Conservation (phyloP, 35 echinoderm and acorn worm species). For the Lytechinus pictus region DNA sequence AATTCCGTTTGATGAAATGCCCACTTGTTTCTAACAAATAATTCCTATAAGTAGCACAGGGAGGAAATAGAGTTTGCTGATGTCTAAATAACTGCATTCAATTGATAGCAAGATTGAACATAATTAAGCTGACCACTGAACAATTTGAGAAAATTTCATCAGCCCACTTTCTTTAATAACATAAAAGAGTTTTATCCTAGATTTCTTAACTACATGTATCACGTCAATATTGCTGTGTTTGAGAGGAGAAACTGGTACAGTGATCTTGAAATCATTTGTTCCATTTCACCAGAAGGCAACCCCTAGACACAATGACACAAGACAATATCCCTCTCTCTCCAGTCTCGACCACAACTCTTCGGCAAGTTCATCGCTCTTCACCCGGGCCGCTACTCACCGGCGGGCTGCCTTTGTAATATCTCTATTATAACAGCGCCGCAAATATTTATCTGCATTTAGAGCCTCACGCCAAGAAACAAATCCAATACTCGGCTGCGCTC, state of each 20-base stretch:
- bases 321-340: not conserved
- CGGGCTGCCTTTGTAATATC: constrained; percentile 27
- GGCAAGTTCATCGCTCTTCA: constrained; percentile 1
- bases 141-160: not conserved
- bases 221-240: not conserved
- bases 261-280: not conserved
- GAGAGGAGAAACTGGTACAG: not conserved
- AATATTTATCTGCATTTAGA: constrained; percentile 50
- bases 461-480: constrained; percentile 45
- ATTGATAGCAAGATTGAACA: not conserved
- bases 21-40: not conserved
- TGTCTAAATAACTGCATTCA: constrained; percentile 3
- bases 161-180: not conserved
- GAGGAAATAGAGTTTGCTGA: not conserved
- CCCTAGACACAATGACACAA: constrained; percentile 1
- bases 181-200: not conserved
- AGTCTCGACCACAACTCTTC: not conserved
- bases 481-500: constrained; percentile 38
- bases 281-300: not conserved
- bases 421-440: constrained; percentile 44
- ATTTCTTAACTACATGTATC: not conserved
- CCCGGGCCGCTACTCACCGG: not conserved
- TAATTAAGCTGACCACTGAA: not conserved
- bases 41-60: not conserved
- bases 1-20: not conserved